phyloP scores from a whole-genome alignment of 2,888 invertebrate genomes.

The Coenonympha arcania region DNA sequence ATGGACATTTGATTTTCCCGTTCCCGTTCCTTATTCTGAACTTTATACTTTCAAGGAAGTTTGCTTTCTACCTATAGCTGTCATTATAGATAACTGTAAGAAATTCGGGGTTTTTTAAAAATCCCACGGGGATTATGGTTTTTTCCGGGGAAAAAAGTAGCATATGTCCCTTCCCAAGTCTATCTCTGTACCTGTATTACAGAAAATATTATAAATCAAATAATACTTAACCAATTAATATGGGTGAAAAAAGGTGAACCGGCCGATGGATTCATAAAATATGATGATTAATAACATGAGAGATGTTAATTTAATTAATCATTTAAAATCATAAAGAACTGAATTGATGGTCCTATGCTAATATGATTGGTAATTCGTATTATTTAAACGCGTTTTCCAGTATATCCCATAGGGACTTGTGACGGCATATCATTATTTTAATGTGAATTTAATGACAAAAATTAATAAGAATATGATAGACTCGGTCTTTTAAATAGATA shows the following conservation, averaged over 20 bases:
- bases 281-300: background rate
- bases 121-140: too few relatives aligned
- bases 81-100: too few relatives aligned
- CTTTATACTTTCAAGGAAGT: too few relatives aligned
- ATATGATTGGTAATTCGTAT: constrained; percentile 20
- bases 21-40: too few relatives aligned
- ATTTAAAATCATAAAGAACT: constrained; percentile 22
- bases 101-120: too few relatives aligned
- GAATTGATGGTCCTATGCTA: constrained; percentile 24
- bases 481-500: too few relatives aligned
- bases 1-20: too few relatives aligned
- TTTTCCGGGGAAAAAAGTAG: too few relatives aligned
- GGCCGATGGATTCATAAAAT: background rate
- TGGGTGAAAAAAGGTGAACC: background rate
- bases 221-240: background rate
- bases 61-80: too few relatives aligned
- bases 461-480: too few relatives aligned
- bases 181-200: background rate
- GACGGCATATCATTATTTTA: constrained; percentile 19
- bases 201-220: background rate
- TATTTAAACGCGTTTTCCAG: constrained; percentile 22
- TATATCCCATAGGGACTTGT: constrained; percentile 13
- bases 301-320: constrained; percentile 21
- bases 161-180: too few relatives aligned
- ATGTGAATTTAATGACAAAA: constrained; percentile 11